phyloP scores from a whole-genome alignment of 2,113 vertebrate species.

The Myotis lucifugus region DNA sequence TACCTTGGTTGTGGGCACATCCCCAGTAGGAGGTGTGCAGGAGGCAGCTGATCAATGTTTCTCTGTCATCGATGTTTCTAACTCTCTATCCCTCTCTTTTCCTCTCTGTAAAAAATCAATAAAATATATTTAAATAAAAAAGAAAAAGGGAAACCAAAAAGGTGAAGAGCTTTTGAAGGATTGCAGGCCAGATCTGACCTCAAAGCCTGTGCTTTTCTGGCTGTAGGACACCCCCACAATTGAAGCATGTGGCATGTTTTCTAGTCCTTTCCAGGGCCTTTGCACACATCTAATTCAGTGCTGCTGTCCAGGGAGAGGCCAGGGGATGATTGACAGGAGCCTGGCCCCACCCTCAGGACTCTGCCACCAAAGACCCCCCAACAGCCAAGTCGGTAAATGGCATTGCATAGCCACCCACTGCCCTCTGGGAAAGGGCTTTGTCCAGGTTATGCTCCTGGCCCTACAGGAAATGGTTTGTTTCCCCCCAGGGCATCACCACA shows the following conservation, averaged over 20 bases:
- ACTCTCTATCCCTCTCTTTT: too few relatives aligned
- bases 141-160: background rate
- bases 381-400: background rate
- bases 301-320: background rate
- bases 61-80: too few relatives aligned
- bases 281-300: rapidly evolving
- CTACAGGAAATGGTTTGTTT: background rate
- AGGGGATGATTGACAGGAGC: background rate
- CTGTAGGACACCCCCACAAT: too few relatives aligned
- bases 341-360: background rate
- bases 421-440: background rate
- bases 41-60: too few relatives aligned
- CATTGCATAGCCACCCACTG: background rate
- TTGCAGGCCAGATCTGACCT: background rate
- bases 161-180: background rate
- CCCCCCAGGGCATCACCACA: background rate
- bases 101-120: too few relatives aligned
- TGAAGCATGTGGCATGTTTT: background rate
- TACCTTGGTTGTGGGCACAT: too few relatives aligned
- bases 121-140: too few relatives aligned
- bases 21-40: too few relatives aligned
- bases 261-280: background rate
- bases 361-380: too few relatives aligned
- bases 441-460: background rate
- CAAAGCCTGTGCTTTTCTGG: background rate